Percentiles rank a stretch among this genome's conserved stretches.
These are phyloP conservation scores for Etia nguti DNA, from an alignment of 2,113 vertebrate species.

Conservation along the genomic window DNA sequence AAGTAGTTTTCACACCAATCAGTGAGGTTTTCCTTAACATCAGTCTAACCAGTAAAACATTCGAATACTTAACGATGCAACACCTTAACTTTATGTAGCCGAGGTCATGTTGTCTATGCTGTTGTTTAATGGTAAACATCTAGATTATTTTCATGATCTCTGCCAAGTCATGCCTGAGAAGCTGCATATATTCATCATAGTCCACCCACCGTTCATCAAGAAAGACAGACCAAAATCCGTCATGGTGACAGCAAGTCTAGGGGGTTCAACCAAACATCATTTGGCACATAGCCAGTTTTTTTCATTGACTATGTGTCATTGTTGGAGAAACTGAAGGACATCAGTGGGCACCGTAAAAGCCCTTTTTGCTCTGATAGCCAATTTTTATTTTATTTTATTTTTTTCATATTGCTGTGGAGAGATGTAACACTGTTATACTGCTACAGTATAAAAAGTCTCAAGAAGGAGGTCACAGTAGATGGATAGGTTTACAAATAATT, in stretches of 20 bases:
- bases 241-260: not conserved
- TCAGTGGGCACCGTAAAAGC: not conserved
- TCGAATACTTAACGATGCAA: not conserved
- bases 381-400: not conserved
- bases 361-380: not conserved
- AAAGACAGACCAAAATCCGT: not conserved
- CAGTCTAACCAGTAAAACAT: not conserved
- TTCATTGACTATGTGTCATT: not conserved
- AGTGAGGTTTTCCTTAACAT: not conserved
- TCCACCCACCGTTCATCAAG: conserved; percentile 18
- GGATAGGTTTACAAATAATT: not conserved
- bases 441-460: not conserved
- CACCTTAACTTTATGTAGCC: not conserved
- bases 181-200: conserved; percentile 22
- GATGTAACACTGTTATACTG: not conserved
- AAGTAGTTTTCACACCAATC: not conserved
- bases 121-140: not conserved
- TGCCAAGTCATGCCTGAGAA: not conserved
- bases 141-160: not conserved
- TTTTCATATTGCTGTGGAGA: not conserved
- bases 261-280: not conserved
- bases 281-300: not conserved
- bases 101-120: not conserved
- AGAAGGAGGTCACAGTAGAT: not conserved
- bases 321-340: not conserved